A percentile compares a stretch with the other conserved stretches of the same genome.
Conservation (phyloP, 2,797 vertebrate genomes). For the Clarias platycephalus region DNA sequence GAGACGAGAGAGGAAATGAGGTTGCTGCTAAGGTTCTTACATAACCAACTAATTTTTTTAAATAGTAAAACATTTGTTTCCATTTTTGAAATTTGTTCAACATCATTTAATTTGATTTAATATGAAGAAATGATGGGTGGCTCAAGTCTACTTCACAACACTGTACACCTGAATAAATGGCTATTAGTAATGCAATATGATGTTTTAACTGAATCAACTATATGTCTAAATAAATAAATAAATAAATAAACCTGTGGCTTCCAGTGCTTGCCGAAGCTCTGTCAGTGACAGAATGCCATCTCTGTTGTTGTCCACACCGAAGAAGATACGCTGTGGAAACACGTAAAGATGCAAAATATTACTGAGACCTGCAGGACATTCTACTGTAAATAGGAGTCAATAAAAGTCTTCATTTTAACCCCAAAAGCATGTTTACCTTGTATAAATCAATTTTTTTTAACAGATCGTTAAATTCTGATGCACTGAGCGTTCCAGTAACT, state of each 20-base stretch:
- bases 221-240: not conserved
- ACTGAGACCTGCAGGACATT: not conserved
- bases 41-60: too few relatives aligned
- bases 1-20: too few relatives aligned
- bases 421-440: conserved; percentile 43
- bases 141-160: too few relatives aligned
- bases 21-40: too few relatives aligned
- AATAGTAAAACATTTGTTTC: too few relatives aligned
- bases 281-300: conserved; percentile 41
- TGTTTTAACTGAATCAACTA: not conserved
- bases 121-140: too few relatives aligned
- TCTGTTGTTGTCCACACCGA: conserved; percentile 13
- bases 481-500: conserved; percentile 49
- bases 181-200: not conserved
- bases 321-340: conserved; percentile 53
- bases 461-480: conserved; percentile 38
- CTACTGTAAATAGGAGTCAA: not conserved
- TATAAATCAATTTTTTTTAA: conserved; percentile 24
- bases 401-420: not conserved
- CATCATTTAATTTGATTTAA: too few relatives aligned
- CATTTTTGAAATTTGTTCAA: too few relatives aligned
- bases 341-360: not conserved
- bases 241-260: conserved; percentile 21
- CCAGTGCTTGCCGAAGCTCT: conserved; percentile 40
- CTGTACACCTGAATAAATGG: too few relatives aligned